A percentile compares a stretch with the other conserved stretches of the same genome.
These are phyloP conservation scores for Diachasma alloeum DNA, from an alignment of 1,140 invertebrate species.

Conservation along the genomic window DNA sequence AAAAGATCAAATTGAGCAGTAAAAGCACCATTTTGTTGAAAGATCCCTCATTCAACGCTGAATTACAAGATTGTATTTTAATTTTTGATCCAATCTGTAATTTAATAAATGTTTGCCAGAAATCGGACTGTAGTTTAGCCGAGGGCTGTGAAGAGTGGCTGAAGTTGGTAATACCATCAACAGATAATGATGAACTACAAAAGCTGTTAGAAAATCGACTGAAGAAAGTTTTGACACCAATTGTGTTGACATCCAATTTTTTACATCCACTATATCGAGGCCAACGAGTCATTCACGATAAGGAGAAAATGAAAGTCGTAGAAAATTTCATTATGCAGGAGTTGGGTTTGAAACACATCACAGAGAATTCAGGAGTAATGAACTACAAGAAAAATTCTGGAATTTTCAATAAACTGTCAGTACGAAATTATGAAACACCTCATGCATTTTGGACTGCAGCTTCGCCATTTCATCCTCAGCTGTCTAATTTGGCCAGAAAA, in stretches of 20 bases:
- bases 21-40: not conserved
- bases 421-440: too few species aligned
- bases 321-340: not conserved
- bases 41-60: not conserved
- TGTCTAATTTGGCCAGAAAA: not conserved
- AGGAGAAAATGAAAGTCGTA: not conserved
- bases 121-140: not conserved
- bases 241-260: constrained; percentile 19
- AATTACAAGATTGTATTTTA: constrained; percentile 8
- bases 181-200: not conserved
- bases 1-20: not conserved
- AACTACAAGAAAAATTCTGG: too few species aligned
- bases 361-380: too few species aligned
- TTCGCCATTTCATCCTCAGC: too few species aligned
- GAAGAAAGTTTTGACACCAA: constrained; percentile 12
- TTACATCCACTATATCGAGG: constrained; percentile 18
- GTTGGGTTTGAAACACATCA: not conserved
- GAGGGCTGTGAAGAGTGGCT: constrained; percentile 22
- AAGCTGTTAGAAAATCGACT: not conserved
- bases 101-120: constrained; percentile 17
- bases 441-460: too few species aligned
- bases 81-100: constrained; percentile 21
- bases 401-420: too few species aligned
- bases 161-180: not conserved
- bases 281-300: not conserved